These are phyloP conservation scores for Drosophila funebris DNA, from an alignment of 1,140 invertebrate genomes.

Conservation along the genomic window DNA sequence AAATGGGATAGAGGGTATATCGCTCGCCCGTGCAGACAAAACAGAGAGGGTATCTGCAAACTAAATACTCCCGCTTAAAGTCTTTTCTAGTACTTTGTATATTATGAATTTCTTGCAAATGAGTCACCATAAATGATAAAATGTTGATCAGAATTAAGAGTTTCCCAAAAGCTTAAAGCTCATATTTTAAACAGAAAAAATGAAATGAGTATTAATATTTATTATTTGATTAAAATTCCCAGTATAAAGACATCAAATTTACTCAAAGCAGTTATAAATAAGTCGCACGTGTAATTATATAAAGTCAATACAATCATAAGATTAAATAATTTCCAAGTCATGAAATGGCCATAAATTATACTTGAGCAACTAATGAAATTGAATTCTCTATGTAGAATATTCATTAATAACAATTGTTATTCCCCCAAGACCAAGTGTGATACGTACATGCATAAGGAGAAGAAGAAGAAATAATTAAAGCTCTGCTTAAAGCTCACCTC, in stretches of 20 bases:
- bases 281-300: neutral
- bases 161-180: too few species aligned
- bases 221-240: too few species aligned
- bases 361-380: slow-evolving; percentile 9
- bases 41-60: too few species aligned
- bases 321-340: neutral
- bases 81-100: too few species aligned
- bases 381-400: slow-evolving; percentile 3
- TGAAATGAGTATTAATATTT: too few species aligned
- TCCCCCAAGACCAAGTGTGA: neutral
- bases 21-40: too few species aligned
- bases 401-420: slow-evolving; percentile 1
- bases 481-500: slow-evolving; percentile 22
- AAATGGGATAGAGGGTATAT: too few species aligned
- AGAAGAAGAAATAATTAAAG: neutral
- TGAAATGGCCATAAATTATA: slow-evolving; percentile 13
- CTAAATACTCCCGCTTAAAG: too few species aligned
- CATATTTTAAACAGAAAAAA: too few species aligned
- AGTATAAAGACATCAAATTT: neutral
- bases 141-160: too few species aligned
- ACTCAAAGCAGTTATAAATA: neutral
- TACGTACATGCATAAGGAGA: neutral
- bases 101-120: too few species aligned
- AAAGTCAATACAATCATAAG: neutral
- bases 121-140: too few species aligned